A percentile compares a stretch with the other conserved stretches of the same genome.
Evolutionary conservation across 35 echinoderm and acorn worm genomes (phyloP).

Genomic region (Acanthaster planci): DNA sequence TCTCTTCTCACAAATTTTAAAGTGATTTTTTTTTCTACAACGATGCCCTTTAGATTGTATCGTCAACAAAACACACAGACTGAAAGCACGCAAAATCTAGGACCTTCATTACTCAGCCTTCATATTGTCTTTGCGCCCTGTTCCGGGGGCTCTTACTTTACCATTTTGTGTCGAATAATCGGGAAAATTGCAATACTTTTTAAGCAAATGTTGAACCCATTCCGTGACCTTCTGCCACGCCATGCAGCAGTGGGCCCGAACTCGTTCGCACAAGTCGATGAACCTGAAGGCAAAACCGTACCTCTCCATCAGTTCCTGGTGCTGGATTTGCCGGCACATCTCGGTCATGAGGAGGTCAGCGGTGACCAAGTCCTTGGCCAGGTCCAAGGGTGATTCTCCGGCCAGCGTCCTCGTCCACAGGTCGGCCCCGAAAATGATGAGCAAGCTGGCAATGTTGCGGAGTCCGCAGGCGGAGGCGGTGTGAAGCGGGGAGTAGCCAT

Average conservation of each 20-base stretch:
- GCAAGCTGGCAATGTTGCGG: conserved; percentile 69
- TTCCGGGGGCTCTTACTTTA: background rate
- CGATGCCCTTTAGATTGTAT: no score
- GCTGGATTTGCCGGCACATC: conserved; percentile 81
- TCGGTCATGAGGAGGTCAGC: conserved; percentile 67
- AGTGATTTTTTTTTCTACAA: no score
- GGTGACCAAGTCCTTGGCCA: conserved; percentile 80
- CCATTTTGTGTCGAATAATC: background rate
- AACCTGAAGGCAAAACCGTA: conserved; percentile 84
- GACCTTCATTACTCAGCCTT: no score
- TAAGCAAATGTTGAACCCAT: background rate
- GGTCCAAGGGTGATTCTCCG: conserved; percentile 68
- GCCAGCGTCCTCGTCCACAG: conserved; percentile 61
- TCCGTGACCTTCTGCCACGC: background rate
- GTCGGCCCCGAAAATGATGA: conserved; percentile 88
- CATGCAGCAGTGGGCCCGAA: background rate
- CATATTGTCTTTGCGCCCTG: no score
- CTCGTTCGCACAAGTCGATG: conserved; percentile 69
- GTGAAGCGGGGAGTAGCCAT: conserved; percentile 81
- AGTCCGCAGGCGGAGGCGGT: conserved; percentile 71
- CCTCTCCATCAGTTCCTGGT: conserved; percentile 59
- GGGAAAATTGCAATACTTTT: background rate
- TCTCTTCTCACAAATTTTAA: no score
- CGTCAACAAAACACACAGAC: no score
- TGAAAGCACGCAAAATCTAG: no score